phyloP scores from a whole-genome alignment of 2,113 vertebrate species.

The Plecotus auritus region DNA sequence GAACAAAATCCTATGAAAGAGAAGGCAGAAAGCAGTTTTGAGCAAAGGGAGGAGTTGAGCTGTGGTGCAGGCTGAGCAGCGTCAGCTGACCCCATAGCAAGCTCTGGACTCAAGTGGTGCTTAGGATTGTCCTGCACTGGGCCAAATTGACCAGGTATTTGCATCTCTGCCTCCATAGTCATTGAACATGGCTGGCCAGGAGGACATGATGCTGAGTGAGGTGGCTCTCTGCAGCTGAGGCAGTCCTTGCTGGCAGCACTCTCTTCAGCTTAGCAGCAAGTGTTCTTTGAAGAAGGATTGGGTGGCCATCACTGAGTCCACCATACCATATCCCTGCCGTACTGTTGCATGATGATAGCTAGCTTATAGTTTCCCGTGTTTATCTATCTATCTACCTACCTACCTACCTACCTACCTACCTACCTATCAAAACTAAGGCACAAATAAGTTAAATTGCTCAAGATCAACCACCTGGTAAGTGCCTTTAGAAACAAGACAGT shows the following conservation, averaged over 20 bases:
- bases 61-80: not conserved
- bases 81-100: not conserved
- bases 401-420: not conserved
- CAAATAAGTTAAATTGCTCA: not conserved
- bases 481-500: not conserved
- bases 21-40: not conserved
- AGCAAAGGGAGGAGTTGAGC: not conserved
- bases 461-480: not conserved
- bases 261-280: not conserved
- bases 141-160: not conserved
- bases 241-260: not conserved
- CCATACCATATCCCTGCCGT: not conserved
- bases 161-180: not conserved
- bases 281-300: not conserved
- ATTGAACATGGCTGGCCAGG: not conserved
- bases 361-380: not conserved
- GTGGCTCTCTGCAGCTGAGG: not conserved
- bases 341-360: not conserved
- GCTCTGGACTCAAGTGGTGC: not conserved
- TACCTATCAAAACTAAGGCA: not conserved
- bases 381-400: not conserved
- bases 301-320: not conserved
- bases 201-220: not conserved
- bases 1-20: not conserved
- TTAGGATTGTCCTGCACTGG: not conserved